Evolutionary conservation across 2,888 invertebrate species (phyloP).

Genomic region (Athalia cordata): DNA sequence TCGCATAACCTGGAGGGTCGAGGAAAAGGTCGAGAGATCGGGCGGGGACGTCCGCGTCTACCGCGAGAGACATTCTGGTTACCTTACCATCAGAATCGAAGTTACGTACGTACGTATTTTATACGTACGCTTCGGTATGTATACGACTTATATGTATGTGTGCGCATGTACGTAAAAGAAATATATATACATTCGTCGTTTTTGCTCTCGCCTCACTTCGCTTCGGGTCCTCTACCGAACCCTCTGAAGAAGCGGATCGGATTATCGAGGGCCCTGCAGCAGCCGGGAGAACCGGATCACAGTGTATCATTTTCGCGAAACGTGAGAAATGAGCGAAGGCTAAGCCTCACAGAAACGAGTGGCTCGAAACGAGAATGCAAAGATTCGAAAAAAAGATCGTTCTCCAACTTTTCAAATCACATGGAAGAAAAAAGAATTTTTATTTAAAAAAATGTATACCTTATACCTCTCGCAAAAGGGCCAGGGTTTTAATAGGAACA

Average conservation of each 20-base stretch:
- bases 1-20: constrained; percentile 9
- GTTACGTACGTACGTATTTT: too few species aligned
- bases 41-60: constrained; percentile 10
- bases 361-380: neutral
- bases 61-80: constrained; percentile 2
- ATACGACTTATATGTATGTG: too few species aligned
- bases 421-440: too few species aligned
- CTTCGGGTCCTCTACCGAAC: neutral
- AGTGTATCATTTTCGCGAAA: constrained; percentile 27
- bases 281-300: too few species aligned
- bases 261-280: constrained; percentile 1
- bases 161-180: too few species aligned
- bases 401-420: neutral
- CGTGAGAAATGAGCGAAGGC: constrained; percentile 11
- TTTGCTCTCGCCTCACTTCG: too few species aligned
- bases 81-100: neutral
- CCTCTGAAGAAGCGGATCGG: constrained; percentile 19
- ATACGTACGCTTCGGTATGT: too few species aligned
- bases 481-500: too few species aligned
- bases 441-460: too few species aligned
- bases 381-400: neutral
- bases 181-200: too few species aligned
- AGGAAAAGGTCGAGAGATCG: neutral
- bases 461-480: too few species aligned
- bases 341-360: neutral